Conservation (phyloP, 2,797 vertebrate species). For the Stomatorhinus walkeri region DNA sequence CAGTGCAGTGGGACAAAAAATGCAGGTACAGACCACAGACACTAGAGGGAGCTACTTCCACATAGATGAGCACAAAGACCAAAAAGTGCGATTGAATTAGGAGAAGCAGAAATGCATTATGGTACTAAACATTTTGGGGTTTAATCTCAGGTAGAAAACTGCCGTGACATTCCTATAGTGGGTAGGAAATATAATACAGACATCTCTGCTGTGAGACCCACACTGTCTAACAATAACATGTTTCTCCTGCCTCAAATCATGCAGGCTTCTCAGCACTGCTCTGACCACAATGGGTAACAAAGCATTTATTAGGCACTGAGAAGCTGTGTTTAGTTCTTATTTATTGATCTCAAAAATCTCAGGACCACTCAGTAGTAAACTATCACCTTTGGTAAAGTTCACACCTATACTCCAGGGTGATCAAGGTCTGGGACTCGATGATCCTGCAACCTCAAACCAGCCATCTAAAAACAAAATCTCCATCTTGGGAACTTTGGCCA, state of each 20-base stretch:
- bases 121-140: neutral
- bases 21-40: neutral
- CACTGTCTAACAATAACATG: neutral
- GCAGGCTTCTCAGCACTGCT: neutral
- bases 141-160: neutral
- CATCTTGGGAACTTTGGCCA: neutral
- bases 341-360: neutral
- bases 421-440: neutral
- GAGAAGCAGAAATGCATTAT: neutral
- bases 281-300: neutral
- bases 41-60: constrained; percentile 22
- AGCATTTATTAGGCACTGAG: neutral
- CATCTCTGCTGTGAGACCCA: neutral
- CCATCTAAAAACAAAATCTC: neutral
- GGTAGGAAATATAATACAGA: neutral
- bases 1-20: neutral
- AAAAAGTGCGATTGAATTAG: neutral
- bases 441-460: neutral
- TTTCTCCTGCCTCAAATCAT: neutral
- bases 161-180: neutral
- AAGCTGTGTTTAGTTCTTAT: neutral
- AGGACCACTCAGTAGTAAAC: neutral
- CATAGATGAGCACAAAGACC: neutral
- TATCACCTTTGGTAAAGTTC: neutral
- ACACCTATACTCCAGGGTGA: neutral